phyloP scores from a whole-genome alignment of 2,888 invertebrate genomes.

The Chirona hameri region DNA sequence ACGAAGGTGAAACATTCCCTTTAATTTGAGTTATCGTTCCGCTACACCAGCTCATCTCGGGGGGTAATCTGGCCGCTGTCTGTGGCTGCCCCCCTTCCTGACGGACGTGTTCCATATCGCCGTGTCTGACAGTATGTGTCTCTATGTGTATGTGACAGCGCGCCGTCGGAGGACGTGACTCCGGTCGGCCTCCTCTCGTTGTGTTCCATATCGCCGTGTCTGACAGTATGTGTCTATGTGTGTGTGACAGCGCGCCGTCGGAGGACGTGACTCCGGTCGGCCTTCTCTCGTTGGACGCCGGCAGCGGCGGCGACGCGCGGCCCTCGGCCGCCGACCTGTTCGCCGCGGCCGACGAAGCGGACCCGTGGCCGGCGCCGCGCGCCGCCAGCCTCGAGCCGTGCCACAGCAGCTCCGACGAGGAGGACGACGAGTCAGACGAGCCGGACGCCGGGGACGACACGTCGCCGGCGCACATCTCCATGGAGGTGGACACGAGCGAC shows the following conservation, averaged over 20 bases:
- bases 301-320: neutral
- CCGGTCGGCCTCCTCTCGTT: too few relatives aligned
- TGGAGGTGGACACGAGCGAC: conserved; percentile 11
- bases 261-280: conserved; percentile 11
- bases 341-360: neutral
- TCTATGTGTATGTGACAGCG: neutral
- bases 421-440: conserved; percentile 2
- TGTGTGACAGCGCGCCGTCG: neutral
- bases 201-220: neutral
- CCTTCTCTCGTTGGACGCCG: neutral
- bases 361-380: neutral
- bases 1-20: too few relatives aligned
- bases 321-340: conserved; percentile 26
- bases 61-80: too few relatives aligned
- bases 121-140: neutral
- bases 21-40: too few relatives aligned
- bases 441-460: neutral
- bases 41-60: too few relatives aligned
- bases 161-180: neutral
- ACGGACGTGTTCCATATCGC: neutral
- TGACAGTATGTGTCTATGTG: too few relatives aligned
- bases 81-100: too few relatives aligned
- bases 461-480: neutral
- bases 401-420: conserved; percentile 5
- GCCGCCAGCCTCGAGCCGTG: neutral